These are phyloP conservation scores for Tretioscincus oriximinensis DNA, from an alignment of 2,113 vertebrate genomes.

Conservation along the genomic window DNA sequence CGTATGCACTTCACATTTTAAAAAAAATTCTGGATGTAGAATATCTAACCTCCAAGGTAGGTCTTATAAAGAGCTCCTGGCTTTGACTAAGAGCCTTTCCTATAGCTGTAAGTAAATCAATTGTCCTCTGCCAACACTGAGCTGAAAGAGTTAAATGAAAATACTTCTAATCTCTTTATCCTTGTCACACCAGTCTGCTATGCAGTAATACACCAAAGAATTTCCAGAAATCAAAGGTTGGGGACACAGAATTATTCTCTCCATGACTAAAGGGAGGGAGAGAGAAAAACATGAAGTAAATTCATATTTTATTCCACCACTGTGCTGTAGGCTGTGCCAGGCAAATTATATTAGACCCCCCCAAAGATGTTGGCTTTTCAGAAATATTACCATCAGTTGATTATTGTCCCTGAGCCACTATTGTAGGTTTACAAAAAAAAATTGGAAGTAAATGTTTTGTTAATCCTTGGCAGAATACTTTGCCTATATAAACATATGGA, in stretches of 20 bases:
- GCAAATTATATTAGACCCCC: constrained; percentile 12
- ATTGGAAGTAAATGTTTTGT: constrained; percentile 34
- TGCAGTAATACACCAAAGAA: constrained; percentile 83
- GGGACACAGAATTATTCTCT: constrained; percentile 48
- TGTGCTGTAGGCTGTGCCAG: background rate
- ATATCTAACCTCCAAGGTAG: no score
- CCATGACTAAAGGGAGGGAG: constrained; percentile 37
- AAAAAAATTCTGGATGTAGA: background rate
- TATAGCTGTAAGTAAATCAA: constrained; percentile 17
- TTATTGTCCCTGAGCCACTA: background rate
- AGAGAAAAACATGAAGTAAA: constrained; percentile 21
- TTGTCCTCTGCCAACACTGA: constrained; percentile 50
- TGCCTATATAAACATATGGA: constrained; percentile 57
- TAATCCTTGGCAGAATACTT: constrained; percentile 50
- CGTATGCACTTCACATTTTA: background rate
- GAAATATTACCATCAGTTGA: background rate
- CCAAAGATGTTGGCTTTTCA: background rate
- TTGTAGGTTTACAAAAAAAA: constrained; percentile 18
- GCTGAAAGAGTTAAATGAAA: constrained; percentile 71
- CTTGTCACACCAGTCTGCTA: constrained; percentile 77
- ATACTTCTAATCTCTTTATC: constrained; percentile 78
- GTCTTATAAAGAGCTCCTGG: no score
- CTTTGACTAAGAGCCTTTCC: constrained; percentile 49
- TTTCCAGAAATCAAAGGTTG: constrained; percentile 69
- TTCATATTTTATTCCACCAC: constrained; percentile 16